phyloP scores from a whole-genome alignment of 2,888 invertebrate species.

The Drosophila maculinotata region DNA sequence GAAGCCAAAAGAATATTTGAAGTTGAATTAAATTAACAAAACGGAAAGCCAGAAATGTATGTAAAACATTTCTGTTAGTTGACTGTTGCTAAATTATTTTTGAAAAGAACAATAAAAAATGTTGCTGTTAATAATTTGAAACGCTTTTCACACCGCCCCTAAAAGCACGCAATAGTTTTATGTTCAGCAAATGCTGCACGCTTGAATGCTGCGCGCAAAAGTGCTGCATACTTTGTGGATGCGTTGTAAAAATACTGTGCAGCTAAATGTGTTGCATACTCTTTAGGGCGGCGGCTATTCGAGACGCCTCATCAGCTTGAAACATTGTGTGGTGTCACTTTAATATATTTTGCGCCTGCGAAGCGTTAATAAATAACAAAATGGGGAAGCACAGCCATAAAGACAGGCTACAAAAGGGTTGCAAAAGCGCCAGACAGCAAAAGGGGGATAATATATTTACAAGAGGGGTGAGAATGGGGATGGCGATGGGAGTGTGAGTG shows the following conservation, averaged over 20 bases:
- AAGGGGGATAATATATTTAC: background rate
- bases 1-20: no score
- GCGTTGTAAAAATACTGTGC: background rate
- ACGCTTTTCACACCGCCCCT: background rate
- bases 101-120: no score
- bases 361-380: conserved; percentile 45
- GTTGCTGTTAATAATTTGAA: no score
- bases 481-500: background rate
- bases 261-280: conserved; percentile 27
- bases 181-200: background rate
- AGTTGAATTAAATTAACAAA: no score
- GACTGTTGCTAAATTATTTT: no score
- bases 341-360: conserved; percentile 36
- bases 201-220: background rate
- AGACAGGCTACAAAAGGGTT: conserved; percentile 36
- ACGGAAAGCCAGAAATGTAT: no score
- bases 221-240: conserved; percentile 45
- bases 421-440: conserved; percentile 35
- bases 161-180: background rate
- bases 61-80: no score
- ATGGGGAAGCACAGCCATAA: conserved; percentile 5
- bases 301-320: conserved; percentile 34
- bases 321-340: conserved; percentile 3
- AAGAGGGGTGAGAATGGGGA: background rate
- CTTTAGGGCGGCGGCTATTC: conserved; percentile 22